Evolutionary conservation across 2,888 invertebrate genomes (phyloP).

Genomic region (Campaea margaritaria): DNA sequence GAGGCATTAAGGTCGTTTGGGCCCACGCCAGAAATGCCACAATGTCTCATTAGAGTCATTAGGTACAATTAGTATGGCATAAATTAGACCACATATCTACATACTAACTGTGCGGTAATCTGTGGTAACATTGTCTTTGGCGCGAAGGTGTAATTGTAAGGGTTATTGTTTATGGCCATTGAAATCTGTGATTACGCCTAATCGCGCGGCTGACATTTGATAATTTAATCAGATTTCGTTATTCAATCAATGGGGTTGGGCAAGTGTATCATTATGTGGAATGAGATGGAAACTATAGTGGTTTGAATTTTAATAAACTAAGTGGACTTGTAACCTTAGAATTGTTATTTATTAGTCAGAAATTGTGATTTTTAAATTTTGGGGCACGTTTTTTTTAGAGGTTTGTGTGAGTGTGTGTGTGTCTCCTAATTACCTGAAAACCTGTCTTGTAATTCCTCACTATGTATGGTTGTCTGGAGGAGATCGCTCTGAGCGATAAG

Average conservation of each 20-base stretch:
- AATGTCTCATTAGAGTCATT: constrained; percentile 77
- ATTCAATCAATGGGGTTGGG: constrained; percentile 34
- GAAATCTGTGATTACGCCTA: constrained; percentile 38
- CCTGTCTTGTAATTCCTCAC: too few relatives aligned
- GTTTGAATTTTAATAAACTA: constrained; percentile 11
- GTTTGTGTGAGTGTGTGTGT: too few relatives aligned
- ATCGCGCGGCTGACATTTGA: constrained; percentile 37
- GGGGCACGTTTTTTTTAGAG: not conserved
- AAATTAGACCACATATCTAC: constrained; percentile 61
- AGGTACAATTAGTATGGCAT: constrained; percentile 76
- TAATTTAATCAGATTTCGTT: constrained; percentile 39
- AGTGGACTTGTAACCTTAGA: constrained; percentile 2
- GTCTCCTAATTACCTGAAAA: too few relatives aligned
- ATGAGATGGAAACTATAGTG: constrained; percentile 12
- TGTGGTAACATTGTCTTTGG: constrained; percentile 24
- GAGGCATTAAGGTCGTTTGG: constrained; percentile 46
- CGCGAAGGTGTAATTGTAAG: constrained; percentile 48
- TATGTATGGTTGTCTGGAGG: too few relatives aligned
- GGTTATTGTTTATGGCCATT: constrained; percentile 30
- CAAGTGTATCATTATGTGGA: constrained; percentile 18
- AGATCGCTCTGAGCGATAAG: too few relatives aligned
- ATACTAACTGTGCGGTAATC: constrained; percentile 20
- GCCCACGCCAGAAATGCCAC: constrained; percentile 65
- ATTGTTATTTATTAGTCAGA: constrained; percentile 19
- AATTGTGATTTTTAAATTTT: not conserved